phyloP scores from a whole-genome alignment of 2,888 invertebrate species.

The Tinea pellionella region DNA sequence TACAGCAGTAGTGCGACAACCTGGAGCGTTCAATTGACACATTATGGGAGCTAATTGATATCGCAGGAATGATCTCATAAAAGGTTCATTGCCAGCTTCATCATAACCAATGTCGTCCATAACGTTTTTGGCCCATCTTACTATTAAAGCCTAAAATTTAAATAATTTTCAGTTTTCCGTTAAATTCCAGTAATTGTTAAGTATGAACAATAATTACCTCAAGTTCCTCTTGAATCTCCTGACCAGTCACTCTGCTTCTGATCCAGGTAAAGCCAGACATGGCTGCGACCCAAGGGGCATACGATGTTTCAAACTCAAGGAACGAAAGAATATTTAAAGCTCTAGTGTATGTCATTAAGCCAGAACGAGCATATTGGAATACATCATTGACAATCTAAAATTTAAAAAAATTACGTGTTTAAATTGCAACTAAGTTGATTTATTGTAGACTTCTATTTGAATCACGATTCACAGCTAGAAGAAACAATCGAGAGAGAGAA shows the following conservation, averaged over 20 bases:
- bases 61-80: constrained; percentile 49
- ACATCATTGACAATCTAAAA: constrained; percentile 79
- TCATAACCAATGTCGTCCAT: constrained; percentile 36
- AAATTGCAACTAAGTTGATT: background rate
- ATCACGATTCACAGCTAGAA: no score
- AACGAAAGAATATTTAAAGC: constrained; percentile 77
- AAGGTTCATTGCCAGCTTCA: constrained; percentile 29
- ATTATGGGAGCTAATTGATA: constrained; percentile 44
- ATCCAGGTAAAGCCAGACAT: constrained; percentile 66
- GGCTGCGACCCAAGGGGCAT: constrained; percentile 84
- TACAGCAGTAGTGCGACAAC: constrained; percentile 32
- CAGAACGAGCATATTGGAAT: constrained; percentile 78
- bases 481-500: no score
- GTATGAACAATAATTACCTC: constrained; percentile 28
- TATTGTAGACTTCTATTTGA: no score
- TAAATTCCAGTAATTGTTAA: background rate
- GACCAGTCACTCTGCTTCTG: constrained; percentile 40
- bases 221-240: constrained; percentile 23
- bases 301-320: constrained; percentile 74
- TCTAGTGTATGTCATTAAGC: constrained; percentile 67
- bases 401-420: constrained; percentile 13
- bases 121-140: constrained; percentile 31
- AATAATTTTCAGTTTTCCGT: background rate
- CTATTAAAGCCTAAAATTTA: constrained; percentile 28
- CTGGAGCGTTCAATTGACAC: constrained; percentile 31